Base-by-base conservation (phyloP, 2,113 vertebrate genomes). In the Craseonycteris thonglongyai region DNA sequence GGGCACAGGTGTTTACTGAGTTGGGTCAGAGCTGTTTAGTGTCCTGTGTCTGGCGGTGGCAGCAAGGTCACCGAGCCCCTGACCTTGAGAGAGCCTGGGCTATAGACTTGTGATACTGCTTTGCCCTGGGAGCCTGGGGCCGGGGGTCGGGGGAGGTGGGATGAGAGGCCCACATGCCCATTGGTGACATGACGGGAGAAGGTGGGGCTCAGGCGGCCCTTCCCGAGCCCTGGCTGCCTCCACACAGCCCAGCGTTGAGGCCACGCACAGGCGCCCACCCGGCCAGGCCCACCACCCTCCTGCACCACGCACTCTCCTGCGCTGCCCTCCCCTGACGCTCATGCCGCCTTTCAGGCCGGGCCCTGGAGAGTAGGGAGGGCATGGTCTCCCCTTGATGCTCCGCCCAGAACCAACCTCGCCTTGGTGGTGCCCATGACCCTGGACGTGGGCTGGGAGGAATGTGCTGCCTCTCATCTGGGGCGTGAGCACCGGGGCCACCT, bases 131-230 rank as follows among this genome's bases (percentile, higher is more conserved):
- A 75, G 71, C 81, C 18, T 35, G 24, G 65, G 35, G 30, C 1
- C 4, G 21, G 7, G 47, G 47, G 12, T 47, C 6, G 33, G 58
- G 21, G 7, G 10, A 14, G 69, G 26, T 15, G 30, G 15, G 42
- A 47, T 47, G 28, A 10, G 28, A 45, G 5, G 33, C 13, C 6
- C 33, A 26, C 5, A 0, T 1, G 10, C 22, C 4, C 3, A 0
- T 12, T 4, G 33, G 12, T 30, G 82, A 2, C 38, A 28, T 7
- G 12, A 14, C 18, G 30, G 65, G 30, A 7, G 45, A 38, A 35
- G 26, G 65, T 12, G 18, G 51, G 66, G 14, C 33, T 45, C 14
- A 38, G 51, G 21, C 19, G n/a, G 51, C 66, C 49, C 21, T 1
- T 12, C 59, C 4, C 0, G 0, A 8, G 40, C 47, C 38, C 30